Base-by-base conservation (phyloP, 2,797 vertebrate genomes). In the Poecilia gillii region DNA sequence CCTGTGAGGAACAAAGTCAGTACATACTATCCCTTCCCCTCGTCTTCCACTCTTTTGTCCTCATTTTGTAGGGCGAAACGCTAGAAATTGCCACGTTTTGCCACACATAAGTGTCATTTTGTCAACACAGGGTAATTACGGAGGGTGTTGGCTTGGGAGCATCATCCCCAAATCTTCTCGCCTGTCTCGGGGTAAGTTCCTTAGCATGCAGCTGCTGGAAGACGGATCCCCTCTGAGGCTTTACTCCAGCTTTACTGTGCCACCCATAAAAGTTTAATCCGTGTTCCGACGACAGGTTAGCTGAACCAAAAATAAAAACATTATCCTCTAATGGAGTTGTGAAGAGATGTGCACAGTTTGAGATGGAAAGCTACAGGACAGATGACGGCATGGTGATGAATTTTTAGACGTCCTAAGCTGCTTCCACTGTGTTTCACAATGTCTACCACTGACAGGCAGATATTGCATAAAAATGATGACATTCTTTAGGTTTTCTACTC, bases 371-470 rank as follows among this genome's bases (percentile, higher is more conserved):
- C 64, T 84, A 82, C 82, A 79, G 75, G 57, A 82, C 66, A 72
- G 55, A 88, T 89, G 87, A 92, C 89, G 85, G 77, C 83, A 77
- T 76, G 80, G 82, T 90, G 91, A 92, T 88, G 80, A 84, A 88
- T 87, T 59, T 83, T 51, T 82, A 75, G 46, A 62, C 55, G 70
- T 74, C 80, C 51, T 74, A 25, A 83, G 59, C 39, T 51, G 14
- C 76, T 57, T 76, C 76, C 62, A 76, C 16, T 49, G 45, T 68
- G 12, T 3, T 78, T 55, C 74, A 78, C 1, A 2, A 76, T 31
- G 31, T 76, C 72, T 49, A 39, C 62, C 39, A 23, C 16, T 66
- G 57, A 55, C 62, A 39, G 1, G 0, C 18, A 36, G 13, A 20
- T 9, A 11, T 36, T 36, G 18, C 55, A 51, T 77, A 31, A 72